Evolutionary conservation across 2,113 vertebrate genomes (phyloP).

Genomic region (Hippocampus barbouri): DNA sequence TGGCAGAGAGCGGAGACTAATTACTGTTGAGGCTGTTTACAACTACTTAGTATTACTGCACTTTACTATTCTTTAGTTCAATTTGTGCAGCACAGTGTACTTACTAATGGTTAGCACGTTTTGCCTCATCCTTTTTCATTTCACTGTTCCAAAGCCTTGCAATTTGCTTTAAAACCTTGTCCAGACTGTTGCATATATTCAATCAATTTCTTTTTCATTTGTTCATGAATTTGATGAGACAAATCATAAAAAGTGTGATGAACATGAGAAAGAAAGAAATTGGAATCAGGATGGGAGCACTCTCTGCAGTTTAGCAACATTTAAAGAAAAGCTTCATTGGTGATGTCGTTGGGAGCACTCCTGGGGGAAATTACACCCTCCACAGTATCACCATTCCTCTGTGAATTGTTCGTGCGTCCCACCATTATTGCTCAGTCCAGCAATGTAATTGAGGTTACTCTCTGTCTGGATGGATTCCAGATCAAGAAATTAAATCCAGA

Average conservation of each 20-base stretch:
- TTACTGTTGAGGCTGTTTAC: too few relatives aligned
- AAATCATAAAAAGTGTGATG: background rate
- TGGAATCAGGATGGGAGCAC: background rate
- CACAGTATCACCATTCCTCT: background rate
- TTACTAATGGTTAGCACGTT: background rate
- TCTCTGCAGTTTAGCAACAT: background rate
- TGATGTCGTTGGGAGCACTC: constrained; percentile 1
- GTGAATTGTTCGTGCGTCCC: constrained; percentile 5
- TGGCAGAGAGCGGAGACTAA: too few relatives aligned
- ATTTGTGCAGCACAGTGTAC: background rate
- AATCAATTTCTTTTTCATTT: background rate
- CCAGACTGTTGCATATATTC: background rate
- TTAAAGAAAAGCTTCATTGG: constrained; percentile 1
- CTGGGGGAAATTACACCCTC: background rate
- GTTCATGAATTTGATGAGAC: background rate
- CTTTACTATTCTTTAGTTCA: background rate
- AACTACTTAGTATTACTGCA: background rate
- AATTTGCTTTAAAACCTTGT: background rate
- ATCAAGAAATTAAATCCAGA: constrained; percentile 10
- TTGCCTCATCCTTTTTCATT: background rate
- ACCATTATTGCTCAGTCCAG: background rate
- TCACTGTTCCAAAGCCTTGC: background rate
- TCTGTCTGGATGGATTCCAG: constrained; percentile 11
- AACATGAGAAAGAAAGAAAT: background rate
- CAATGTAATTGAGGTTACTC: constrained; percentile 9